A percentile compares a stretch with the other conserved stretches of the same genome.
Conservation (phyloP, 2,113 vertebrate genomes). For the Dendrocopos noguchii region DNA sequence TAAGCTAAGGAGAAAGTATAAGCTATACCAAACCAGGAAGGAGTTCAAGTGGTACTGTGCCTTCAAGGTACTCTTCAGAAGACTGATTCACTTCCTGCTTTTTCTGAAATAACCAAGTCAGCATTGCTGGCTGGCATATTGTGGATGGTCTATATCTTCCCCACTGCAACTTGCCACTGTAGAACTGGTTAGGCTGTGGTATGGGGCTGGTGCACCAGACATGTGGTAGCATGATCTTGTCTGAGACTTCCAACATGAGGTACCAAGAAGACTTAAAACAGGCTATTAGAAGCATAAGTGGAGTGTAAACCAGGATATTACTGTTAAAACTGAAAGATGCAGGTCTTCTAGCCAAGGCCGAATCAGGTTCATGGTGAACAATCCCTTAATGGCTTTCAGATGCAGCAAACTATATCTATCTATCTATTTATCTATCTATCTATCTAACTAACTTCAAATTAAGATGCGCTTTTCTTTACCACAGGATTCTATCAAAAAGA, state of each 20-base stretch:
- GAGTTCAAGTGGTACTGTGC: neutral
- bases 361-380: neutral
- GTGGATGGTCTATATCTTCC: neutral
- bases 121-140: neutral
- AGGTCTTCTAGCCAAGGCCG: neutral
- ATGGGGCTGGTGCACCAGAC: neutral
- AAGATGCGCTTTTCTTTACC: neutral
- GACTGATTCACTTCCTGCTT: neutral
- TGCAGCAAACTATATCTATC: neutral
- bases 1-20: neutral
- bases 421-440: neutral
- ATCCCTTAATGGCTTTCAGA: neutral
- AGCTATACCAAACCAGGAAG: neutral
- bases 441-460: neutral
- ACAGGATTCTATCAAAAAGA: neutral
- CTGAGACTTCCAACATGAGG: neutral
- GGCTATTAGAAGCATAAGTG: neutral
- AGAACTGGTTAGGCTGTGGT: neutral
- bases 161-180: neutral
- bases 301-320: neutral
- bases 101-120: neutral
- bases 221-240: neutral
- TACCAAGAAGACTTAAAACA: neutral
- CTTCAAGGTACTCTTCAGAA: slow-evolving; percentile 2
- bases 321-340: neutral